These are phyloP conservation scores for Leistus spinibarbis DNA, from an alignment of 2,888 invertebrate species.

Conservation along the genomic window DNA sequence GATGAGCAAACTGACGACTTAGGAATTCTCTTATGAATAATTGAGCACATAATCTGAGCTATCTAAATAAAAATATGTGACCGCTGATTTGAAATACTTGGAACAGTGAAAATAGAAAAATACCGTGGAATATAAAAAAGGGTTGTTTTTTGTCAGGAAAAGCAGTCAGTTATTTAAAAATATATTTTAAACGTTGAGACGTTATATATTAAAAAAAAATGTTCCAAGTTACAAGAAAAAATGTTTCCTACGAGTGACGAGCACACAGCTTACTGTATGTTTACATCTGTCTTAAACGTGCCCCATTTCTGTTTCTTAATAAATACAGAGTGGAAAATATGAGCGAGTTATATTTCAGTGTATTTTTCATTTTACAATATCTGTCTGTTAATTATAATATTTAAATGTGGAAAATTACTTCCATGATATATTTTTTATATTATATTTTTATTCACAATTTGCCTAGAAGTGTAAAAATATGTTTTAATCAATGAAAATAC, in stretches of 20 bases:
- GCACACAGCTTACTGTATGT: constrained; percentile 1
- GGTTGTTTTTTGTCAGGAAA: too few relatives aligned
- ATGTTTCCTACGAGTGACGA: background rate
- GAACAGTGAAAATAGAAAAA: too few relatives aligned
- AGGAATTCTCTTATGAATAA: constrained; percentile 24
- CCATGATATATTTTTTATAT: constrained; percentile 39
- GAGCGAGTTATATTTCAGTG: constrained; percentile 37
- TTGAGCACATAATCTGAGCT: constrained; percentile 36
- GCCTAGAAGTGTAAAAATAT: constrained; percentile 50
- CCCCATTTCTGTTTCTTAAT: constrained; percentile 12
- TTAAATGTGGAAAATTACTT: constrained; percentile 29
- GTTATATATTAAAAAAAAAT: too few relatives aligned
- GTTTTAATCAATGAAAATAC: constrained; percentile 49
- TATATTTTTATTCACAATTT: constrained; percentile 47
- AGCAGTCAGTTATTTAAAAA: background rate
- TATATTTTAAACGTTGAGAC: background rate
- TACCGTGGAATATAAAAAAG: too few relatives aligned
- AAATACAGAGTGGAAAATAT: constrained; percentile 34
- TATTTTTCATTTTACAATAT: constrained; percentile 35
- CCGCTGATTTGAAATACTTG: background rate
- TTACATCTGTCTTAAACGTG: background rate
- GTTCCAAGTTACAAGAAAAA: too few relatives aligned
- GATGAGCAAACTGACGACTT: constrained; percentile 19
- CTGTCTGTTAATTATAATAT: constrained; percentile 27
- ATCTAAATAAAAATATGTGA: background rate